These are phyloP conservation scores for Dysdera silvatica DNA, from an alignment of 1,140 invertebrate genomes.

Conservation along the genomic window DNA sequence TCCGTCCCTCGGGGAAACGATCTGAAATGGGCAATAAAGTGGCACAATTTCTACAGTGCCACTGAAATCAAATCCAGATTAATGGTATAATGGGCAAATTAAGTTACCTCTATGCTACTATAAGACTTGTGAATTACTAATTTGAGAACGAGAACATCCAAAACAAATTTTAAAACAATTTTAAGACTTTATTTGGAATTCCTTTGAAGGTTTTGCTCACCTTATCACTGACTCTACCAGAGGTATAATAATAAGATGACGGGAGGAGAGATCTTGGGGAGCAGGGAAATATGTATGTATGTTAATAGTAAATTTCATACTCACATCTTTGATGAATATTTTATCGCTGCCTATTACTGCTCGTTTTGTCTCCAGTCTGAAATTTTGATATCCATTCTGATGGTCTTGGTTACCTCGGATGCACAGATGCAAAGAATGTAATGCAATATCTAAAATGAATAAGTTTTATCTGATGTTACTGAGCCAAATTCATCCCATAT, in stretches of 20 bases:
- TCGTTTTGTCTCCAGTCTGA: slow-evolving; percentile 69
- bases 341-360: slow-evolving; percentile 70
- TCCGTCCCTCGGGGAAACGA: too few relatives aligned
- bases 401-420: slow-evolving; percentile 84
- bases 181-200: not conserved
- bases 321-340: slow-evolving; percentile 52
- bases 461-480: too few relatives aligned
- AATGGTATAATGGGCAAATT: too few relatives aligned
- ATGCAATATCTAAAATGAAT: slow-evolving; percentile 49
- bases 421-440: slow-evolving; percentile 59
- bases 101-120: too few relatives aligned
- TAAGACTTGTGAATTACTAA: too few relatives aligned
- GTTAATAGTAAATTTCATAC: slow-evolving; percentile 14
- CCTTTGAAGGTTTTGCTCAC: not conserved
- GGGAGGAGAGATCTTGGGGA: not conserved
- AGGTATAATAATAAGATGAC: not conserved
- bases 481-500: too few relatives aligned
- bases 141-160: too few relatives aligned
- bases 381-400: slow-evolving; percentile 75
- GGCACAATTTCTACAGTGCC: too few relatives aligned
- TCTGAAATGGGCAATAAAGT: too few relatives aligned
- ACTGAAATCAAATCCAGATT: too few relatives aligned
- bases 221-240: not conserved
- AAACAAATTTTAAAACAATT: too few relatives aligned
- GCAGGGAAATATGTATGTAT: not conserved